These are phyloP conservation scores for Morelia viridis DNA, from an alignment of 2,797 vertebrate species.

Conservation along the genomic window DNA sequence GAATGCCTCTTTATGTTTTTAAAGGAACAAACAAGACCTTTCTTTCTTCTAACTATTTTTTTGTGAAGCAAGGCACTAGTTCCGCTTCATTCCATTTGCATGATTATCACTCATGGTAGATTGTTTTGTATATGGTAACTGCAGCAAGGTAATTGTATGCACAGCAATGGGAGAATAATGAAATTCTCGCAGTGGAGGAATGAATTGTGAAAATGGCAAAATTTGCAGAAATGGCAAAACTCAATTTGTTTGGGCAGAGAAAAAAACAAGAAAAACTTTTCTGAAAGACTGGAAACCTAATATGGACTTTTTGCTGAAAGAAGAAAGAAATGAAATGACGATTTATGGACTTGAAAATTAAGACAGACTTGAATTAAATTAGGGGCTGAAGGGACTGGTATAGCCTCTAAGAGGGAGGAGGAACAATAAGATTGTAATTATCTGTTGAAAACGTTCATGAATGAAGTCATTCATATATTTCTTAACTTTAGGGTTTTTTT, in stretches of 20 bases:
- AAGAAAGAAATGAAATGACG: background rate
- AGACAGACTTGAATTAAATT: background rate
- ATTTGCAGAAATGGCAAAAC: background rate
- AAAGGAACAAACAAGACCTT: background rate
- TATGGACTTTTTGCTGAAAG: background rate
- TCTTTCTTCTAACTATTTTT: background rate
- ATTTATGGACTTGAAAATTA: background rate
- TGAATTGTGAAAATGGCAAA: background rate
- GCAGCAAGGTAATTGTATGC: background rate
- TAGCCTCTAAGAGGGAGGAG: background rate
- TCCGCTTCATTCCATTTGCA: background rate
- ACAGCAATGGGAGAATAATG: background rate
- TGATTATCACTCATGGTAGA: background rate
- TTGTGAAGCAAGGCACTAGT: background rate
- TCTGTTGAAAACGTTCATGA: background rate
- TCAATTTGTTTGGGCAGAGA: background rate
- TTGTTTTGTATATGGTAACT: background rate
- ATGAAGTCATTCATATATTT: background rate
- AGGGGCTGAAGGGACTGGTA: background rate
- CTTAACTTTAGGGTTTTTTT: background rate
- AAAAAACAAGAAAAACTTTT: background rate
- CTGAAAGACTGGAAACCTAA: background rate
- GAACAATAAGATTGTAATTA: background rate
- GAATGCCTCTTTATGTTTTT: background rate
- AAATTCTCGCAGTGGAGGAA: background rate